These are phyloP conservation scores for Harpagoxenus sublaevis DNA, from an alignment of 2,888 invertebrate species.

Conservation along the genomic window DNA sequence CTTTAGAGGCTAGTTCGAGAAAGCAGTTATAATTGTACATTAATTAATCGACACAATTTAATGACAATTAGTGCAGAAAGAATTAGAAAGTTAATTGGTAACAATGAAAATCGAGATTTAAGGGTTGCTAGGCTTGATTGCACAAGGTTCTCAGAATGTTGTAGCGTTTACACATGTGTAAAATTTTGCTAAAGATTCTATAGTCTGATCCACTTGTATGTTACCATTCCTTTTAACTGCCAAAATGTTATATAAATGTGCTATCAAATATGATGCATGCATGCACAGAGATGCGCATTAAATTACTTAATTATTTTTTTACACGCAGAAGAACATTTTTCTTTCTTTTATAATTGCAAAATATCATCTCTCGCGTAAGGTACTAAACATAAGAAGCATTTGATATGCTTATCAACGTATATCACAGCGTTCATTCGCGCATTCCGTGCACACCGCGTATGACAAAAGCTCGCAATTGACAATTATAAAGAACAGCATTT, in stretches of 20 bases:
- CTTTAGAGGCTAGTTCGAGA: neutral
- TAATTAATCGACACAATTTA: neutral
- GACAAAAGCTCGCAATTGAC: neutral
- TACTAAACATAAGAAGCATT: conserved; percentile 1
- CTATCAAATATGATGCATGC: conserved; percentile 4
- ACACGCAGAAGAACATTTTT: neutral
- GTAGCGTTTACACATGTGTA: neutral
- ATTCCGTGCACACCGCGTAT: neutral
- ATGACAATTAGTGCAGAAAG: conserved; percentile 18
- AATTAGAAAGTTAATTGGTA: neutral
- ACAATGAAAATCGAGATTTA: conserved; percentile 16
- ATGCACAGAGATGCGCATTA: neutral
- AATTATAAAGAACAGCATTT: conserved; percentile 22
- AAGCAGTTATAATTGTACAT: conserved; percentile 16
- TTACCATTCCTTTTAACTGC: conserved; percentile 71
- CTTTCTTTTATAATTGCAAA: neutral
- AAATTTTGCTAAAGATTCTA: neutral
- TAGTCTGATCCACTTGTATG: conserved; percentile 1
- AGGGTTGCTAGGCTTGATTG: neutral
- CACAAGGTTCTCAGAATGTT: neutral
- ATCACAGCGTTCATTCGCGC: neutral
- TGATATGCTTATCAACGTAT: neutral
- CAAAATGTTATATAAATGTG: conserved; percentile 52
- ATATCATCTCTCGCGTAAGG: neutral
- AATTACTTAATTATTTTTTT: conserved; percentile 19